Evolutionary conservation across 2,797 vertebrate genomes (phyloP).

Genomic region (Sciaenops ocellatus): DNA sequence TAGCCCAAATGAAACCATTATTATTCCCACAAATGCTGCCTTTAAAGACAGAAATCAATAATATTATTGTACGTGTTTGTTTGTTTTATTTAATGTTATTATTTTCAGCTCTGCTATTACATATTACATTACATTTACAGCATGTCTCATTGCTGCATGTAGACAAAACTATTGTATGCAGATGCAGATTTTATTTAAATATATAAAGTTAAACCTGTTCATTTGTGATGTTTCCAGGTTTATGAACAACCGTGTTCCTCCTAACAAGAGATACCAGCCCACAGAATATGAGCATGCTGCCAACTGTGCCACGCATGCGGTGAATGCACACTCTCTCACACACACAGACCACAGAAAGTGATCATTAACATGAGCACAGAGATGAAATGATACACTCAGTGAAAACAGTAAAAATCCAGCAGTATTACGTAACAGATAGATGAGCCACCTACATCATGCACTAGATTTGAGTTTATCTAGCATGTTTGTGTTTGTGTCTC

Average conservation of each 20-base stretch:
- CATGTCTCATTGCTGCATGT: not conserved
- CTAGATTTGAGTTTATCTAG: slow-evolving; percentile 5
- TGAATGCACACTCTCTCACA: slow-evolving; percentile 80
- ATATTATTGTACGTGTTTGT: not conserved
- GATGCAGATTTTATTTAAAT: not conserved
- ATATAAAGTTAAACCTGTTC: not conserved
- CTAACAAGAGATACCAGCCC: slow-evolving; percentile 95
- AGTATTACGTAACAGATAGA: slow-evolving; percentile 30
- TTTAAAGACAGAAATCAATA: not conserved
- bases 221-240: slow-evolving; percentile 85
- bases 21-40: not conserved
- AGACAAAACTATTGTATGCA: not conserved
- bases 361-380: slow-evolving; percentile 23
- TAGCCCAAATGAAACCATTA: not conserved
- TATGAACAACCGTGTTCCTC: slow-evolving; percentile 95
- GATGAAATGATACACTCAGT: slow-evolving; percentile 30
- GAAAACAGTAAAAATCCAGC: slow-evolving; percentile 7
- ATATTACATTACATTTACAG: too few relatives aligned
- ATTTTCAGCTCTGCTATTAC: not conserved
- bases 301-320: slow-evolving; percentile 96
- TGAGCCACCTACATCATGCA: slow-evolving; percentile 10
- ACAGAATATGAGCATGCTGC: slow-evolving; percentile 96
- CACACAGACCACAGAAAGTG: slow-evolving; percentile 18
- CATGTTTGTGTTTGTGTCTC: slow-evolving; percentile 20
- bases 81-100: not conserved